phyloP scores from a whole-genome alignment of 2,113 vertebrate species.

The Coptodon bakossiorum region DNA sequence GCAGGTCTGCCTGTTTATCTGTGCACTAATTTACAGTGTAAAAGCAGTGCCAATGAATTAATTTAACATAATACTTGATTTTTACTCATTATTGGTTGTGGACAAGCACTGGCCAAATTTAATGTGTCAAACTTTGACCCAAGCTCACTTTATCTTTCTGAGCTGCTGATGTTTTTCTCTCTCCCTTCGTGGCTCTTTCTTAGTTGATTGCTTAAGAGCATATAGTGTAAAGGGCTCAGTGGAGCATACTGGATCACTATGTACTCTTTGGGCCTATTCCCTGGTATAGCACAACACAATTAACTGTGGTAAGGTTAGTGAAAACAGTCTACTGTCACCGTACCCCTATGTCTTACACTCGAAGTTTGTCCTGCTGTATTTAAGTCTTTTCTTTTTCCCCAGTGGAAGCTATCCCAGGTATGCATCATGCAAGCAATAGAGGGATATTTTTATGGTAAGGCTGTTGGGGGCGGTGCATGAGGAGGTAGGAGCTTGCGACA shows the following conservation, averaged over 20 bases:
- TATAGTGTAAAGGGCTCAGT: not conserved
- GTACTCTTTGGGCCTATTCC: not conserved
- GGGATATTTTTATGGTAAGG: slow-evolving; percentile 51
- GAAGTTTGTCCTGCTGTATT: slow-evolving; percentile 66
- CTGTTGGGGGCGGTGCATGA: not conserved
- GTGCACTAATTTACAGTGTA: not conserved
- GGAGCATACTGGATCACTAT: not conserved
- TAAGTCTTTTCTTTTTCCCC: slow-evolving; percentile 61
- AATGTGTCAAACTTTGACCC: not conserved
- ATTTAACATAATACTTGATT: not conserved
- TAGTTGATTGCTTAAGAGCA: not conserved
- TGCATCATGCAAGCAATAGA: slow-evolving; percentile 65
- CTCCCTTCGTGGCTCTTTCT: not conserved
- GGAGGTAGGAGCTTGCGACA: not conserved
- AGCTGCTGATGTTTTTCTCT: not conserved
- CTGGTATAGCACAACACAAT: not conserved
- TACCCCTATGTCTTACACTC: slow-evolving; percentile 5
- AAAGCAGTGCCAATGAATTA: not conserved
- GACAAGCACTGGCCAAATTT: not conserved
- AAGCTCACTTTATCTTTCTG: not conserved
- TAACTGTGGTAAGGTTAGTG: not conserved
- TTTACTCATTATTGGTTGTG: not conserved
- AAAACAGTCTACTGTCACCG: not conserved
- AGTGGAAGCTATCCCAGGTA: slow-evolving; percentile 74
- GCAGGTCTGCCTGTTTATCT: not conserved